Evolutionary conservation across 2,888 invertebrate species (phyloP).

Genomic region (Drosophila barbarae): DNA sequence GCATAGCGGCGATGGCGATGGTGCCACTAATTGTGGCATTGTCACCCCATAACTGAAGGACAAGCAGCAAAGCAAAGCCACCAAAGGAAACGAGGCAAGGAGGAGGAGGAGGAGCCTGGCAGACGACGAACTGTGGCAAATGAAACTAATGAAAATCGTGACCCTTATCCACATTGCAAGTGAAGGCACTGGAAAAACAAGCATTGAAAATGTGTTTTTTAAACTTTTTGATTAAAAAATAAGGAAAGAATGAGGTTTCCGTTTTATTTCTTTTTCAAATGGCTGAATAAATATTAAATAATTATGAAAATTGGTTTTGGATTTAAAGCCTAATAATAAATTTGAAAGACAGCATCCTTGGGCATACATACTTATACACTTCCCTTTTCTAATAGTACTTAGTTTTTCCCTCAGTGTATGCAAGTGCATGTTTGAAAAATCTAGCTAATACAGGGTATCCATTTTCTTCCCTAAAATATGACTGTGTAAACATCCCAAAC

Average conservation of each 20-base stretch:
- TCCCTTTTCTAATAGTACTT: too few relatives aligned
- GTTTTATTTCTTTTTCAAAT: too few relatives aligned
- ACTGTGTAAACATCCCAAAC: background rate
- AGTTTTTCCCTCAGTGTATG: background rate
- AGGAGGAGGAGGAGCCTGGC: constrained; percentile 14
- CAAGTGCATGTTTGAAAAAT: constrained; percentile 1
- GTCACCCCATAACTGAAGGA: constrained; percentile 41
- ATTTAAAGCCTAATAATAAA: too few relatives aligned
- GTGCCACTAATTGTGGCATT: constrained; percentile 72
- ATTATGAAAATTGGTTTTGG: too few relatives aligned
- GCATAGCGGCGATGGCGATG: constrained; percentile 36
- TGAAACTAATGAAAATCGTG: constrained; percentile 77
- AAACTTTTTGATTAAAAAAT: background rate
- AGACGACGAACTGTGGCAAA: constrained; percentile 47
- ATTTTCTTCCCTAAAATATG: background rate
- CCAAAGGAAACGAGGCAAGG: constrained; percentile 6
- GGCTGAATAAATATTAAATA: too few relatives aligned
- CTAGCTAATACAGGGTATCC: background rate
- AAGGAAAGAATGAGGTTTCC: too few relatives aligned
- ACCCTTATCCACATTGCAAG: constrained; percentile 55
- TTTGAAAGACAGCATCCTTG: too few relatives aligned
- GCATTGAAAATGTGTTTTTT: background rate
- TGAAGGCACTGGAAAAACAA: constrained; percentile 11
- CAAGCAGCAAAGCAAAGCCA: constrained; percentile 20
- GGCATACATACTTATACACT: too few relatives aligned